These are phyloP conservation scores for Pemphredon lugubris DNA, from an alignment of 2,888 invertebrate genomes.

Conservation along the genomic window DNA sequence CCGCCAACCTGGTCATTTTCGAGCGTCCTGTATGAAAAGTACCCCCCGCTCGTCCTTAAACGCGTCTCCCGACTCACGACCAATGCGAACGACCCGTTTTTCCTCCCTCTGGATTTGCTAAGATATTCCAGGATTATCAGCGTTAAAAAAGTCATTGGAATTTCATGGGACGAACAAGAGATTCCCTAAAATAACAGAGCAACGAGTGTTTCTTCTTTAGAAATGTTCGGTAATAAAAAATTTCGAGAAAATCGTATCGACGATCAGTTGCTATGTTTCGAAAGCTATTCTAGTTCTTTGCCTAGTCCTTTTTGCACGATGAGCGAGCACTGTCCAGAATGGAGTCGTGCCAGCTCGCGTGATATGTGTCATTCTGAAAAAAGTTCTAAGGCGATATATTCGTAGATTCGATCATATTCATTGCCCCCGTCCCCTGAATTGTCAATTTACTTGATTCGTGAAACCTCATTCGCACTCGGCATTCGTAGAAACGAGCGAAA, in stretches of 20 bases:
- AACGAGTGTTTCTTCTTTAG: too few relatives aligned
- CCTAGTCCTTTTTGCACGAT: background rate
- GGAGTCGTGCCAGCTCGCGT: slow-evolving; percentile 22
- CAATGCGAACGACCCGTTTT: background rate
- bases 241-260: background rate
- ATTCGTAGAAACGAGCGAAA: slow-evolving; percentile 4
- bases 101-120: too few relatives aligned
- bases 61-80: background rate
- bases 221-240: too few relatives aligned
- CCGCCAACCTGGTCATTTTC: slow-evolving; percentile 1
- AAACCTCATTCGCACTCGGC: background rate
- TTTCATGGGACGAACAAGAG: too few relatives aligned
- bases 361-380: slow-evolving; percentile 55
- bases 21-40: background rate
- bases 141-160: too few relatives aligned
- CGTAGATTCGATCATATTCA: slow-evolving; percentile 11
- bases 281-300: too few relatives aligned
- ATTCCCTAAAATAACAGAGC: too few relatives aligned
- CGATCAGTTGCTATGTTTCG: background rate
- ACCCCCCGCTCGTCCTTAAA: too few relatives aligned
- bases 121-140: too few relatives aligned
- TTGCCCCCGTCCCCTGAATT: background rate
- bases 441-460: slow-evolving; percentile 4
- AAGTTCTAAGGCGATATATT: slow-evolving; percentile 16
- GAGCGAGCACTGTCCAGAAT: slow-evolving; percentile 25